These are phyloP conservation scores for Drosophila buzzatii DNA, from an alignment of 2,888 invertebrate species.

Conservation along the genomic window DNA sequence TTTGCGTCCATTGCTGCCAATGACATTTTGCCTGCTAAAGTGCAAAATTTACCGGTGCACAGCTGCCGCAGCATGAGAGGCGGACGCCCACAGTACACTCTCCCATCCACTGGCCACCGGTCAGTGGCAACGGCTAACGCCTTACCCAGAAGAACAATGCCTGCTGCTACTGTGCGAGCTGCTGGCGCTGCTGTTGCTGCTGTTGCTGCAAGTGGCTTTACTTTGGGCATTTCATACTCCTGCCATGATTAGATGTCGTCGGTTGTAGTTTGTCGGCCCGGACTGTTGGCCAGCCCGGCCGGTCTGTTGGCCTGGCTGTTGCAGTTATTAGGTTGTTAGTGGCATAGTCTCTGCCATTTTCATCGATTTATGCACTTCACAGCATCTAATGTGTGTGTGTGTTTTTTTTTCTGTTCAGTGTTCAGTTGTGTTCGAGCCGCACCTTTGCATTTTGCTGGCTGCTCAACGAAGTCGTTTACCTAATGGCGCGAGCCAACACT, in stretches of 20 bases:
- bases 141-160: constrained; percentile 76
- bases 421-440: background rate
- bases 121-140: constrained; percentile 47
- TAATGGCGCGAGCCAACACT: constrained; percentile 63
- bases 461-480: constrained; percentile 47
- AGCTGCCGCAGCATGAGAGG: constrained; percentile 41
- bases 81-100: constrained; percentile 43
- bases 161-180: constrained; percentile 45
- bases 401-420: constrained; percentile 3
- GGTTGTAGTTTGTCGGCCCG: constrained; percentile 42
- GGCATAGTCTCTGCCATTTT: constrained; percentile 75
- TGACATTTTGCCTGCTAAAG: constrained; percentile 84
- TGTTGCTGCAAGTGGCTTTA: constrained; percentile 76
- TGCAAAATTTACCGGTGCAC: constrained; percentile 82
- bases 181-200: background rate
- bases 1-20: constrained; percentile 83
- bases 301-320: constrained; percentile 48
- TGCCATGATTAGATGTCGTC: constrained; percentile 77
- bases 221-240: constrained; percentile 67
- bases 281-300: constrained; percentile 1
- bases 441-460: constrained; percentile 31
- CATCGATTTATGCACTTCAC: constrained; percentile 82
- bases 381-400: constrained; percentile 76
- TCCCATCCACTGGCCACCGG: background rate
- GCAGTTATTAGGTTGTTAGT: constrained; percentile 83